Evolutionary conservation across 2,888 invertebrate genomes (phyloP).

Genomic region (Augochlorella aurata): DNA sequence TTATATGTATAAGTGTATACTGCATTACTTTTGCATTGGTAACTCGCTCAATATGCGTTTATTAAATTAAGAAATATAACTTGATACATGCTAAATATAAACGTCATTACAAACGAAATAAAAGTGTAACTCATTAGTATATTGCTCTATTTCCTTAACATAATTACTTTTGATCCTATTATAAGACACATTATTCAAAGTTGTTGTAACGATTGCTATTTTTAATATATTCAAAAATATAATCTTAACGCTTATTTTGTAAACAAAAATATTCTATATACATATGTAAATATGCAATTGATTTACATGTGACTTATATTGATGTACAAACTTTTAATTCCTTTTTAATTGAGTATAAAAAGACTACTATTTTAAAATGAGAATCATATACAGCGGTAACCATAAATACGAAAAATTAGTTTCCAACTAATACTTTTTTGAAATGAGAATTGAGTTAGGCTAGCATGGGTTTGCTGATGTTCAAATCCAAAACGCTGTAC

Average conservation of each 20-base stretch:
- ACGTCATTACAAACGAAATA: slow-evolving; percentile 28
- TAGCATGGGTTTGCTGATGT: neutral
- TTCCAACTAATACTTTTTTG: neutral
- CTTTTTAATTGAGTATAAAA: neutral
- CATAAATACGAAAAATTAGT: neutral
- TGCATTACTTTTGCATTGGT: slow-evolving; percentile 27
- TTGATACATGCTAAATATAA: slow-evolving; percentile 29
- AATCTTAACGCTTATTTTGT: slow-evolving; percentile 20
- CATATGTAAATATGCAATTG: slow-evolving; percentile 40
- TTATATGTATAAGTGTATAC: slow-evolving; percentile 15
- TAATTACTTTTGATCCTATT: slow-evolving; percentile 18
- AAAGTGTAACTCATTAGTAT: slow-evolving; percentile 15
- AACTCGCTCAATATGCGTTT: slow-evolving; percentile 36
- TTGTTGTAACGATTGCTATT: slow-evolving; percentile 9
- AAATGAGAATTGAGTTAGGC: neutral
- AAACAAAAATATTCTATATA: slow-evolving; percentile 35
- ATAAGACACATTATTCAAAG: slow-evolving; percentile 27
- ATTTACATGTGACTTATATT: slow-evolving; percentile 13
- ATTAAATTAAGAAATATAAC: slow-evolving; percentile 30
- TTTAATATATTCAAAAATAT: slow-evolving; percentile 28
- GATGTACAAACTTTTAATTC: slow-evolving; percentile 13
- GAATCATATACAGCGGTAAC: neutral
- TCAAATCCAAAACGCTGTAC: neutral
- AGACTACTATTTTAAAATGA: neutral
- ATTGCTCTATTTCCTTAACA: slow-evolving; percentile 10